phyloP scores from a whole-genome alignment of 2,113 vertebrate genomes.

The Poeciliopsis occidentalis region DNA sequence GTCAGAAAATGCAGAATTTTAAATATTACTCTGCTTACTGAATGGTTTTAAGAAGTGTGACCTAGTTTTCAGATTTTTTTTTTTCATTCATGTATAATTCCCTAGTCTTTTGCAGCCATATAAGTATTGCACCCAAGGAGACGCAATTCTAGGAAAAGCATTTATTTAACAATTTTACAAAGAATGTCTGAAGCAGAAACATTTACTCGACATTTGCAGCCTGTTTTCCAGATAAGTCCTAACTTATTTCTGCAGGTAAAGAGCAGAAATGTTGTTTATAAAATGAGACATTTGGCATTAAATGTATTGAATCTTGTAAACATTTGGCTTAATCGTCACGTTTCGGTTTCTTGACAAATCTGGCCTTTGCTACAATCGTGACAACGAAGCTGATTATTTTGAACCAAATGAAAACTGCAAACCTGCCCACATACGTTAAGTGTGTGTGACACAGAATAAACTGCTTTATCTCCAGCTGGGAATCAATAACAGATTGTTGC shows the following conservation, averaged over 20 bases:
- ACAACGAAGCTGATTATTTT: constrained; percentile 24
- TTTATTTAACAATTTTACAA: no score
- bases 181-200: no score
- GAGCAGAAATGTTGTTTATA: no score
- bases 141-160: no score
- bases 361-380: background rate
- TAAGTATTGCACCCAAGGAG: no score
- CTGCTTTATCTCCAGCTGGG: constrained; percentile 24
- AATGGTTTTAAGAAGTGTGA: background rate
- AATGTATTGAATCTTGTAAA: no score
- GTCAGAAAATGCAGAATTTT: background rate
- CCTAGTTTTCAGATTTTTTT: background rate
- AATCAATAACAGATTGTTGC: constrained; percentile 44
- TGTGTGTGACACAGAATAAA: constrained; percentile 51
- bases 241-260: no score
- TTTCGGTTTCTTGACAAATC: background rate
- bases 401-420: constrained; percentile 37
- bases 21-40: background rate
- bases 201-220: no score
- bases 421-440: constrained; percentile 55
- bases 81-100: background rate
- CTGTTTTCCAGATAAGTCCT: no score
- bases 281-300: no score
- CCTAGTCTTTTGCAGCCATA: no score
- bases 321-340: no score